phyloP scores from a whole-genome alignment of 2,113 vertebrate genomes.

The Aldabrachelys gigantea region DNA sequence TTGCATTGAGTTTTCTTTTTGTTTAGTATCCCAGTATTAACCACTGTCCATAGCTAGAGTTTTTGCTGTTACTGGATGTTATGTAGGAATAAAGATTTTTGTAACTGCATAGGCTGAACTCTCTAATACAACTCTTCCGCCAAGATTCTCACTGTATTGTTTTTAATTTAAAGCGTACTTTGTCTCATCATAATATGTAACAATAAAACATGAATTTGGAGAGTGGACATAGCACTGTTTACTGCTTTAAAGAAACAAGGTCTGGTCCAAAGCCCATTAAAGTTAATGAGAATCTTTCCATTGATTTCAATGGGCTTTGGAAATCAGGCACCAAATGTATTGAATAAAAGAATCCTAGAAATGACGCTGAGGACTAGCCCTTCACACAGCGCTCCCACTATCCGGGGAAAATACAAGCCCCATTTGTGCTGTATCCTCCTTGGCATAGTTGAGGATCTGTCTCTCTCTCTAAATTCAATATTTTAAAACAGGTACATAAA shows the following conservation, averaged over 20 bases:
- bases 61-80: rapidly evolving
- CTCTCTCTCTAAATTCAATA: neutral
- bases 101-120: neutral
- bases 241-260: neutral
- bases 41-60: neutral
- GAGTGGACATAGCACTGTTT: neutral
- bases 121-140: neutral
- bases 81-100: neutral
- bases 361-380: neutral
- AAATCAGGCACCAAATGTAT: neutral
- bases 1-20: neutral
- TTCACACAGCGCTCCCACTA: neutral
- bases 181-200: neutral
- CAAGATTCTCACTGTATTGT: neutral
- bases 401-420: neutral
- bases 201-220: neutral
- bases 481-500: neutral
- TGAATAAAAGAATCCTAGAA: neutral
- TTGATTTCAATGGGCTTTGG: neutral
- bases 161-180: neutral
- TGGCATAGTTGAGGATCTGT: neutral
- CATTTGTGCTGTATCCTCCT: neutral
- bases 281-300: neutral
- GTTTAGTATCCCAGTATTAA: constrained; percentile 15
- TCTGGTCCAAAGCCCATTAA: neutral